Percentiles rank a stretch among this genome's conserved stretches.
Evolutionary conservation across 2,888 invertebrate species (phyloP).

Genomic region (Teinopalpus imperialis): DNA sequence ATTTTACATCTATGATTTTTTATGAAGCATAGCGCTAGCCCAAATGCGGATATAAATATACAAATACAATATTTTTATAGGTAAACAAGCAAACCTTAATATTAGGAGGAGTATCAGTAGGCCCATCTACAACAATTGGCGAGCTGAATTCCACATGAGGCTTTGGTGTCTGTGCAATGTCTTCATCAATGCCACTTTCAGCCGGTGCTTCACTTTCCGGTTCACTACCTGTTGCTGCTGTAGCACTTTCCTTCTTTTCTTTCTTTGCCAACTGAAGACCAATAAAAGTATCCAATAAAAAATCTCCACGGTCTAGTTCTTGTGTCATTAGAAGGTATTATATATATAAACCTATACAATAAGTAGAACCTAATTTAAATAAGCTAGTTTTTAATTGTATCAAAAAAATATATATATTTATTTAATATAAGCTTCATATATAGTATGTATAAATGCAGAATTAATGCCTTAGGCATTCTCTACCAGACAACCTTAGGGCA

Average conservation of each 20-base stretch:
- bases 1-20: not conserved
- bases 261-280: constrained; percentile 65
- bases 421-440: too few relatives aligned
- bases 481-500: too few relatives aligned
- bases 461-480: too few relatives aligned
- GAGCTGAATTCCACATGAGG: constrained; percentile 86
- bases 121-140: constrained; percentile 84
- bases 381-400: too few relatives aligned
- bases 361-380: too few relatives aligned
- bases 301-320: too few relatives aligned
- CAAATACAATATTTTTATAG: not conserved
- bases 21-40: constrained; percentile 11
- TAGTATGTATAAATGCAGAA: too few relatives aligned
- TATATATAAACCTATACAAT: too few relatives aligned
- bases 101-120: constrained; percentile 74
- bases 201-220: constrained; percentile 69
- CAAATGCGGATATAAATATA: not conserved
- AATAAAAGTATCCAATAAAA: too few relatives aligned
- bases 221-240: constrained; percentile 64
- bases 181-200: constrained; percentile 73
- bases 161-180: constrained; percentile 49
- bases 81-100: constrained; percentile 58
- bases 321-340: too few relatives aligned
- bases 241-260: constrained; percentile 65
- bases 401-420: too few relatives aligned